These are phyloP conservation scores for Colostygia pectinataria DNA, from an alignment of 2,888 invertebrate species.

Conservation along the genomic window DNA sequence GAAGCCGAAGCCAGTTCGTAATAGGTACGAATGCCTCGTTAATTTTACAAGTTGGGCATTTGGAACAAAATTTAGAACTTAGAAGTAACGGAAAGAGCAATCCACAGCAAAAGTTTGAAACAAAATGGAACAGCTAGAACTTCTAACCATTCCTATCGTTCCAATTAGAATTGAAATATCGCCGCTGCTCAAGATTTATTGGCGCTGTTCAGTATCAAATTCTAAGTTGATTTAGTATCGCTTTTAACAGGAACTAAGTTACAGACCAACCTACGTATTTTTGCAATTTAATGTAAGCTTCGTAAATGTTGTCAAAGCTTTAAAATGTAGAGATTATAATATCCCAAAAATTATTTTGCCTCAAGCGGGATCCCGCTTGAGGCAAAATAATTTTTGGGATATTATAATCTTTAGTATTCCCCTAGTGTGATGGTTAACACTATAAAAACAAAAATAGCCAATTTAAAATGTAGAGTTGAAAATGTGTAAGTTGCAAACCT, in stretches of 20 bases:
- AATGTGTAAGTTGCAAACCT: constrained; percentile 4
- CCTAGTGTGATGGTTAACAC: no score
- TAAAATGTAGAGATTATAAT: constrained; percentile 1
- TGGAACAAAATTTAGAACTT: constrained; percentile 25
- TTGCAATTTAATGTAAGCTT: constrained; percentile 15
- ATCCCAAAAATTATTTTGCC: no score
- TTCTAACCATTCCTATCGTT: constrained; percentile 35
- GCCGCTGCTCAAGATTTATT: constrained; percentile 34
- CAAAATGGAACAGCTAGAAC: constrained; percentile 35
- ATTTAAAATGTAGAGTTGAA: background rate
- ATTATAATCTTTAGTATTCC: no score
- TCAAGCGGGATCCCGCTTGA: no score
- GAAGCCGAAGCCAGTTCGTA: constrained; percentile 6
- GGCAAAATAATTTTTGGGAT: no score
- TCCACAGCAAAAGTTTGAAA: constrained; percentile 33
- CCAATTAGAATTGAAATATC: constrained; percentile 36
- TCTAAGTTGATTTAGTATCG: constrained; percentile 33
- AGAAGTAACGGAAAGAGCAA: constrained; percentile 27
- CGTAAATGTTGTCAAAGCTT: background rate
- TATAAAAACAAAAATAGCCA: no score
- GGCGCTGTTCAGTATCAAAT: constrained; percentile 32
- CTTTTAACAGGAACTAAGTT: constrained; percentile 25
- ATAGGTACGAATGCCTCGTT: constrained; percentile 12
- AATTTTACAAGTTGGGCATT: constrained; percentile 19
- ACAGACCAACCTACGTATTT: constrained; percentile 17